A percentile compares a stretch with the other conserved stretches of the same genome.
These are phyloP conservation scores for Drosophila vallismaia DNA, from an alignment of 2,888 invertebrate species.

Conservation along the genomic window DNA sequence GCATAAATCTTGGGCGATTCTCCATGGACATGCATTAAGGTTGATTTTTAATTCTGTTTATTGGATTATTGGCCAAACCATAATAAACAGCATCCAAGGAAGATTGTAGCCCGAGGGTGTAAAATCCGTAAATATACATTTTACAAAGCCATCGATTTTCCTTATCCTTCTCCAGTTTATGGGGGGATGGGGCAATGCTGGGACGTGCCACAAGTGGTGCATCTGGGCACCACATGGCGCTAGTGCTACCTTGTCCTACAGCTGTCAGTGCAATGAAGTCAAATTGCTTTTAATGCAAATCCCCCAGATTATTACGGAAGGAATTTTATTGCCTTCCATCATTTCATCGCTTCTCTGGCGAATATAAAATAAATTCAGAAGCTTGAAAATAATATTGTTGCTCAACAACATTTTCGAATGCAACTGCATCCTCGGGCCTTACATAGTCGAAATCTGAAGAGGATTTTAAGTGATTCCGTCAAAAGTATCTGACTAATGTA, in stretches of 20 bases:
- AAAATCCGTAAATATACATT: conserved; percentile 34
- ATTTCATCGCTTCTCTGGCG: too few relatives aligned
- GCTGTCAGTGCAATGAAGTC: conserved; percentile 34
- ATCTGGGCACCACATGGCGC: conserved; percentile 69
- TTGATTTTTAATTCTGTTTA: conserved; percentile 52
- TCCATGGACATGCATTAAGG: conserved; percentile 49
- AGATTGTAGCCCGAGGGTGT: conserved; percentile 5
- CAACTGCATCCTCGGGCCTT: conserved; percentile 33
- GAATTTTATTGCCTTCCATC: background rate
- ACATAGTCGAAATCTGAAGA: conserved; percentile 5
- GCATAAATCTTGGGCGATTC: conserved; percentile 28
- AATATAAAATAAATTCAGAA: conserved; percentile 10
- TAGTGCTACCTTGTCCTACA: conserved; percentile 37
- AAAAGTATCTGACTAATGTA: conserved; percentile 62
- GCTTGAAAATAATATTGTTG: conserved; percentile 21
- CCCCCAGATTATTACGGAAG: background rate
- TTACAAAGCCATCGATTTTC: conserved; percentile 26
- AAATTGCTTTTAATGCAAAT: conserved; percentile 19
- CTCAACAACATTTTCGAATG: conserved; percentile 23
- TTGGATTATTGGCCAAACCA: conserved; percentile 37
- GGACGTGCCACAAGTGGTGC: conserved; percentile 27
- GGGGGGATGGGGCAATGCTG: background rate
- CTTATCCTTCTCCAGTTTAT: background rate
- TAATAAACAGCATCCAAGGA: conserved; percentile 56
- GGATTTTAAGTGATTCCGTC: conserved; percentile 63